A percentile compares a stretch with the other conserved stretches of the same genome.
Evolutionary conservation across 2,888 invertebrate species (phyloP).

Genomic region (Leptura quadrifasciata): DNA sequence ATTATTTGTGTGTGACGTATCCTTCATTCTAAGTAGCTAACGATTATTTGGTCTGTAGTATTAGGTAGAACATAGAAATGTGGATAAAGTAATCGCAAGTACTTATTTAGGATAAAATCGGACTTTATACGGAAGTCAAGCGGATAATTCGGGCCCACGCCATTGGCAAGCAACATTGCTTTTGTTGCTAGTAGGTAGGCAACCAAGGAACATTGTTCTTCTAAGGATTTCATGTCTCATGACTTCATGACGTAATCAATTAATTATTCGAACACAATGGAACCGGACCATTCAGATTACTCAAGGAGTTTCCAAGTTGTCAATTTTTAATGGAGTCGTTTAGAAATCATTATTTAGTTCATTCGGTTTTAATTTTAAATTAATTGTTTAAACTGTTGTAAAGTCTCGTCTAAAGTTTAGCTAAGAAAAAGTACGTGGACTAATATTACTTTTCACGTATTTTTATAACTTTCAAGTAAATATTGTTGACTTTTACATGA

Average conservation of each 20-base stretch:
- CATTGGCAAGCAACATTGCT: no score
- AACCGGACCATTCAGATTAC: neutral
- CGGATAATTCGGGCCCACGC: no score
- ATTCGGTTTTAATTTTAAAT: neutral
- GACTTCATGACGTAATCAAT: neutral
- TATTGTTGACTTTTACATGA: neutral
- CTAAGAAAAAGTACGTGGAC: neutral
- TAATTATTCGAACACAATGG: neutral
- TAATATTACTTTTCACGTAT: neutral
- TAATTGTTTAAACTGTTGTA: neutral
- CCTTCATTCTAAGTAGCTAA: neutral
- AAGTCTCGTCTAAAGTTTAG: neutral
- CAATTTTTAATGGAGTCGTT: neutral
- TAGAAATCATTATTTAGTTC: neutral
- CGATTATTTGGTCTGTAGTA: no score
- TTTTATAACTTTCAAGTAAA: neutral
- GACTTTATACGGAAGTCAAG: no score
- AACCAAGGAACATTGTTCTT: neutral
- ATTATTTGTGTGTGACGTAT: neutral
- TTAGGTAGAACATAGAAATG: no score
- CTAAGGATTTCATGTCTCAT: neutral
- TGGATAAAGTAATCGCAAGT: no score
- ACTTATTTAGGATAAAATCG: no score
- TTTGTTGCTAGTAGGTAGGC: neutral
- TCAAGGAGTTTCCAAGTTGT: slow-evolving; percentile 1